Evolutionary conservation across 2,888 invertebrate genomes (phyloP).

Genomic region (Calephelis perditalis): DNA sequence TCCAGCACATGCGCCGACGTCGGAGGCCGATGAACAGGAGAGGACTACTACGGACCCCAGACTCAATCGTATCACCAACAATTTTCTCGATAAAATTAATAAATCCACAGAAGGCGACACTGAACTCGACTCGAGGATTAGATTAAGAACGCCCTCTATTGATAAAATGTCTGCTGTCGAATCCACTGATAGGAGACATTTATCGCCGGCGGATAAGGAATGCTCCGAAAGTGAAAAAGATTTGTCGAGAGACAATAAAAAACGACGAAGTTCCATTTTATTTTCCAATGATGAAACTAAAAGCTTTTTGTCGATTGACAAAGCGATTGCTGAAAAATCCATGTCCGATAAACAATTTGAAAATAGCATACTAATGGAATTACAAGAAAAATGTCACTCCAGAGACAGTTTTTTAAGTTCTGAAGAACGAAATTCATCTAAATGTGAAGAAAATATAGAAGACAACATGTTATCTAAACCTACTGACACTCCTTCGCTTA

Average conservation of each 20-base stretch:
- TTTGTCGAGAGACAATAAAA: constrained; percentile 44
- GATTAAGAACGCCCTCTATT: constrained; percentile 74
- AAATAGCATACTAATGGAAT: constrained; percentile 20
- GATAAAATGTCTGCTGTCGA: constrained; percentile 36
- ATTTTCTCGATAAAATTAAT: constrained; percentile 37
- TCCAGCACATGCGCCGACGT: constrained; percentile 77
- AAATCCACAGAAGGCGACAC: constrained; percentile 46
- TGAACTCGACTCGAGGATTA: constrained; percentile 49
- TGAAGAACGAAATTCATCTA: constrained; percentile 22
- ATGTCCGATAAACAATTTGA: constrained; percentile 22
- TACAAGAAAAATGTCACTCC: constrained; percentile 22
- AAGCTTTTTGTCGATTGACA: constrained; percentile 32
- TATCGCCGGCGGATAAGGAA: constrained; percentile 39
- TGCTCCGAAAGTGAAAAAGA: constrained; percentile 38
- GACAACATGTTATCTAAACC: constrained; percentile 23
- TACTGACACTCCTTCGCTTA: constrained; percentile 22
- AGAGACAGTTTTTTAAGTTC: constrained; percentile 20
- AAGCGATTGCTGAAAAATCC: constrained; percentile 22
- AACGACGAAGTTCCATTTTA: constrained; percentile 28
- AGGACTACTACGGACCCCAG: constrained; percentile 13
- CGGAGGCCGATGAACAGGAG: constrained; percentile 36
- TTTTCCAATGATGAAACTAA: constrained; percentile 34
- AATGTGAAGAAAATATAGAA: constrained; percentile 25
- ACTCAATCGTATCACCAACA: constrained; percentile 31
- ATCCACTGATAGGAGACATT: constrained; percentile 35